Base-by-base conservation (phyloP, 2,888 invertebrate genomes). In the Leucoma salicis region DNA sequence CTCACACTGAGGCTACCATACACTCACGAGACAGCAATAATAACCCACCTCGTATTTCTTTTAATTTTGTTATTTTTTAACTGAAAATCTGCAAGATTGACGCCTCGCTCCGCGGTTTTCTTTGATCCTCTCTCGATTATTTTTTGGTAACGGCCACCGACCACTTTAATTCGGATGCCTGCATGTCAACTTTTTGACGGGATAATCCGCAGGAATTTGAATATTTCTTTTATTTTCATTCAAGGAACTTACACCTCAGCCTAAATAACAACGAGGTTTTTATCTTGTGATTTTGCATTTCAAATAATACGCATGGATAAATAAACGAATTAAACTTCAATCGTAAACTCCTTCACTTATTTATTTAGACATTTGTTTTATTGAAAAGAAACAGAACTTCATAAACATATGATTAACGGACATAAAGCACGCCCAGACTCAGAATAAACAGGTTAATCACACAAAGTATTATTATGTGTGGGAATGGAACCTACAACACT, bases 41-140 rank as follows among this genome's bases (percentile, higher is more conserved):
- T 74, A 72, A 70, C 66, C 66, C 57, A 70, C 72, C 67, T 73
- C 69, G 70, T 66, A 70, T 74, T 68, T 72, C 70, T 71, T 79
- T 29, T 29, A 27, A n/a, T 27, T 27, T 27, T n/a, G 27, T 81
- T 62, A 43, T 44, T 49, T 42, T 79, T 72, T 79, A 73, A 76
- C 78, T 79, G 76, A 76, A 85, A 86, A 82, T 82, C 73, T 60
- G 73, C 76, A 71, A 77, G 74, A 78, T 76, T 75, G 78, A 79
- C 78, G 78, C 61, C 53, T 63, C 54, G 59, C 60, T 56, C 53
- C 48, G 70, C 74, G 76, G 76, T 75, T 76, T 70, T 70, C 78
- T 80, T 76, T 77, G 73, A 74, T 66, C 63, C 51, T 46, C 44
- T 53, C 49, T 46, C 42, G 29, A 37, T 45, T 56, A n/a, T 62